These are phyloP conservation scores for Carassius auratus DNA, from an alignment of 2,113 vertebrate species.

Conservation along the genomic window DNA sequence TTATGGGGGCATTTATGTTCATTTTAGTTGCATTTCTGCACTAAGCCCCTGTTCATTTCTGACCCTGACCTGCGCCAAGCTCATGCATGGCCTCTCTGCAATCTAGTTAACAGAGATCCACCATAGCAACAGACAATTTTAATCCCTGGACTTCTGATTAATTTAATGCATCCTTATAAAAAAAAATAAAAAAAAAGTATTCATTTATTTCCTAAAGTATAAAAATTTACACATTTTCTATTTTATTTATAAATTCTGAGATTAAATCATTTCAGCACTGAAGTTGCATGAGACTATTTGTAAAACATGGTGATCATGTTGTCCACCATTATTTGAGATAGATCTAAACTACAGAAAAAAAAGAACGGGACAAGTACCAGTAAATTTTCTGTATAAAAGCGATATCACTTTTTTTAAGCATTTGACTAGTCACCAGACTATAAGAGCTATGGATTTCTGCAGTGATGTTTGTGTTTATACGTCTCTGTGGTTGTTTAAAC, in stretches of 20 bases:
- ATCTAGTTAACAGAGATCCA: too few relatives aligned
- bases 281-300: background rate
- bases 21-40: too few relatives aligned
- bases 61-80: too few relatives aligned
- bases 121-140: too few relatives aligned
- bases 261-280: background rate
- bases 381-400: too few relatives aligned
- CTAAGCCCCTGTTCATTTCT: too few relatives aligned
- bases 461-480: constrained; percentile 10
- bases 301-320: background rate
- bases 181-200: background rate
- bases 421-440: background rate
- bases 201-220: background rate
- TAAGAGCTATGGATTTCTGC: background rate
- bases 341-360: too few relatives aligned
- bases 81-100: too few relatives aligned
- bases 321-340: background rate
- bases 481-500: background rate
- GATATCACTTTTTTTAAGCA: too few relatives aligned
- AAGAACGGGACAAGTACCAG: too few relatives aligned
- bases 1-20: too few relatives aligned
- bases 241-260: background rate
- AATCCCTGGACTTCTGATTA: background rate
- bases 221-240: background rate
- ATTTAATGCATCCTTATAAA: background rate